These are phyloP conservation scores for Pissodes strobi DNA, from an alignment of 1,140 invertebrate species.

Conservation along the genomic window DNA sequence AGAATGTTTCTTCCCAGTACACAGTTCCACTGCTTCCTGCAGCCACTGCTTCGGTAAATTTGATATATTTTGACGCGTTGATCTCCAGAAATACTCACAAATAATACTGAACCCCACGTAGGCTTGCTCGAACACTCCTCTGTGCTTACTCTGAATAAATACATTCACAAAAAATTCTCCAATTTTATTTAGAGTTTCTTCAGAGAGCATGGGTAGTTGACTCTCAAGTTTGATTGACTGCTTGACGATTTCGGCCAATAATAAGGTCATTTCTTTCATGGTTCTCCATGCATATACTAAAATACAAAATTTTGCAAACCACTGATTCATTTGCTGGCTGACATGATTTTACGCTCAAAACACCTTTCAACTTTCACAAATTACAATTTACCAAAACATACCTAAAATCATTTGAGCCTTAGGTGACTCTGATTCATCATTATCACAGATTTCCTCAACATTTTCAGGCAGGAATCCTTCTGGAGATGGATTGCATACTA, in stretches of 20 bases:
- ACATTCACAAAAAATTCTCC: conserved; percentile 75
- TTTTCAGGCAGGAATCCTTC: conserved; percentile 88
- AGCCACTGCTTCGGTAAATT: conserved; percentile 65
- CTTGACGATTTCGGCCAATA: conserved; percentile 59
- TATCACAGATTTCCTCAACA: conserved; percentile 31
- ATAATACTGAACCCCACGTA: conserved; percentile 86
- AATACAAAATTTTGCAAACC: too few relatives aligned
- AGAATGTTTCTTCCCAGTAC: conserved; percentile 41
- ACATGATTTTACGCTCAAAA: too few relatives aligned
- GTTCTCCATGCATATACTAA: conserved; percentile 85
- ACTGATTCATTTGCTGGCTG: too few relatives aligned
- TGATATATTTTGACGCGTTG: conserved; percentile 26
- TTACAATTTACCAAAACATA: too few relatives aligned
- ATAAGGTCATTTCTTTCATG: conserved; percentile 65
- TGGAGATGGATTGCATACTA: conserved; percentile 88
- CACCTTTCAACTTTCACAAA: too few relatives aligned
- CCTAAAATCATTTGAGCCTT: conserved; percentile 81
- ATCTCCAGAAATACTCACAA: conserved; percentile 68
- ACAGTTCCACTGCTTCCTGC: conserved; percentile 56
- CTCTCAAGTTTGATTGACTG: conserved; percentile 49
- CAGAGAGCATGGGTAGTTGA: conserved; percentile 39
- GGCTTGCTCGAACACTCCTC: conserved; percentile 94
- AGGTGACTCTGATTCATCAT: conserved; percentile 54
- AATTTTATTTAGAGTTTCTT: conserved; percentile 61
- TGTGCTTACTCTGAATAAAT: conserved; percentile 83